Conservation (phyloP, 1,140 invertebrate species). For the Drosophila grimshawi region DNA sequence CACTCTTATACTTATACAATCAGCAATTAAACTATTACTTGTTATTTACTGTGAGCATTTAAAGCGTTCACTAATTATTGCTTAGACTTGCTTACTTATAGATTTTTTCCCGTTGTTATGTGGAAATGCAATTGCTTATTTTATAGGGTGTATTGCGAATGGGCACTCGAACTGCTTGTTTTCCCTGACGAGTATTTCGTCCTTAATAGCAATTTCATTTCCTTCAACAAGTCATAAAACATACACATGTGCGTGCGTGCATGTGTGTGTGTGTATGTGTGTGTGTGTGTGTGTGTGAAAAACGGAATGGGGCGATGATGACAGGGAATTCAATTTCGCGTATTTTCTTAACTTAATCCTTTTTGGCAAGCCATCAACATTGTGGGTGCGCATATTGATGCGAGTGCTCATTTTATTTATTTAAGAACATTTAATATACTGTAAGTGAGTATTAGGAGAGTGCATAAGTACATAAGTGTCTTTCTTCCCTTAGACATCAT, state of each 20-base stretch:
- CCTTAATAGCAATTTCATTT: constrained; percentile 48
- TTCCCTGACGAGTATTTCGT: constrained; percentile 4
- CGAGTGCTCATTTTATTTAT: constrained; percentile 9
- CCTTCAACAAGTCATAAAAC: constrained; percentile 45
- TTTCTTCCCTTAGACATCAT: constrained; percentile 1
- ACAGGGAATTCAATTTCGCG: constrained; percentile 56
- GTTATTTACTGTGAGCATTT: too few species aligned
- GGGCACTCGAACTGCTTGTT: background rate
- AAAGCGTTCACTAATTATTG: too few species aligned
- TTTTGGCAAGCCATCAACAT: constrained; percentile 40
- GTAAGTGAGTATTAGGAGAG: constrained; percentile 1
- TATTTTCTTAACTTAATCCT: constrained; percentile 59
- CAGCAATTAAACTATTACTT: too few species aligned
- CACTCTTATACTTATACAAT: too few species aligned
- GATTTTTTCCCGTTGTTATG: too few species aligned
- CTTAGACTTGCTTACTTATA: too few species aligned
- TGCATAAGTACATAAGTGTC: background rate
- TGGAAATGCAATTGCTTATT: background rate
- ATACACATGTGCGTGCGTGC: background rate
- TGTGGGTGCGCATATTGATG: constrained; percentile 10
- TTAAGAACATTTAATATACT: constrained; percentile 7
- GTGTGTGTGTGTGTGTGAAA: background rate
- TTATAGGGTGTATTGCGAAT: constrained; percentile 20
- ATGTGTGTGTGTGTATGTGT: background rate
- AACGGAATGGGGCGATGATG: background rate